phyloP scores from a whole-genome alignment of 2,888 invertebrate genomes.

The Conistra vaccinii region DNA sequence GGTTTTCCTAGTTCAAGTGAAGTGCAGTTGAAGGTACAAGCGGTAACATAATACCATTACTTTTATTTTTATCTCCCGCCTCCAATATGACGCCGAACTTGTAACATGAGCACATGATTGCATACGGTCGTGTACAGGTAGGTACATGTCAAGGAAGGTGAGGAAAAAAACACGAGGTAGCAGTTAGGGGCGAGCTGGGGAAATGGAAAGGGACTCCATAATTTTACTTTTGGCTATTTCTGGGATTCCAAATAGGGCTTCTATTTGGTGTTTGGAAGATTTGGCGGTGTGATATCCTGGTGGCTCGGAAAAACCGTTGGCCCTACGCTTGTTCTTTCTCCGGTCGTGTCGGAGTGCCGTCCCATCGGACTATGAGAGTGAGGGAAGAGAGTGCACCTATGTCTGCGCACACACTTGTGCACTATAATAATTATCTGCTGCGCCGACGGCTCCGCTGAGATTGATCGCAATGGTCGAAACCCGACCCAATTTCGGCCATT shows the following conservation, averaged over 20 bases:
- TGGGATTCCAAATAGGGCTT: not conserved
- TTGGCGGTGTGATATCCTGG: no score
- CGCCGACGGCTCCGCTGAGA: no score
- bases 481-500: no score
- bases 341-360: no score
- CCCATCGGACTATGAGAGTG: no score
- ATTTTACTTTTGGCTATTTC: not conserved
- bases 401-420: no score
- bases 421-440: no score
- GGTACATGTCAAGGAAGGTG: slow-evolving; percentile 7
- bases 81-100: slow-evolving; percentile 57
- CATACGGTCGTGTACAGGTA: slow-evolving; percentile 21
- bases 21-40: slow-evolving; percentile 28
- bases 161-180: slow-evolving; percentile 28
- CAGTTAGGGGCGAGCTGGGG: not conserved
- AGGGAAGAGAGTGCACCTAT: no score
- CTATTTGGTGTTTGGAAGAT: no score
- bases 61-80: slow-evolving; percentile 55
- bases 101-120: slow-evolving; percentile 62
- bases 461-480: no score
- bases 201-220: not conserved
- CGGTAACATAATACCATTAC: slow-evolving; percentile 66
- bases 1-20: not conserved
- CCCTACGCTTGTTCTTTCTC: no score
- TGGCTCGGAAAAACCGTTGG: no score